Percentiles rank a stretch among this genome's conserved stretches.
These are phyloP conservation scores for Trogon surrucura DNA, from an alignment of 2,113 vertebrate genomes.

Conservation along the genomic window DNA sequence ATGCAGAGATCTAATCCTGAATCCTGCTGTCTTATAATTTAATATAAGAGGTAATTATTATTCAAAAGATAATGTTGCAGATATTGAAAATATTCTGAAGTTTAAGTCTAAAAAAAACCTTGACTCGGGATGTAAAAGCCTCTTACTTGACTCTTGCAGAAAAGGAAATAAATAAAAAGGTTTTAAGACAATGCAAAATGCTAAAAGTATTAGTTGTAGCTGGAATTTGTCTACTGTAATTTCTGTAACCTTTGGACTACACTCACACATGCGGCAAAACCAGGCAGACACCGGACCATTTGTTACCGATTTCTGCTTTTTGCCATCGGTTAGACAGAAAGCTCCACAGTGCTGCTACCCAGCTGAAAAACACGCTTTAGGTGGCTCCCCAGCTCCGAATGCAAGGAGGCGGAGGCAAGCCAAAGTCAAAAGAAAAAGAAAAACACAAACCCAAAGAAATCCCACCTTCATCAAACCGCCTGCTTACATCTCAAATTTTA, in stretches of 20 bases:
- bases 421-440: neutral
- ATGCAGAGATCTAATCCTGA: constrained; percentile 83
- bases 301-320: constrained; percentile 9
- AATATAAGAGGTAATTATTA: constrained; percentile 85
- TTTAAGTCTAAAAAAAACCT: constrained; percentile 69
- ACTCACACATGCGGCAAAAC: neutral
- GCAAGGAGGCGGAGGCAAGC: neutral
- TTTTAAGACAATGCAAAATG: constrained; percentile 66
- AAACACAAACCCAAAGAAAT: neutral
- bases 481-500: neutral
- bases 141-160: constrained; percentile 52
- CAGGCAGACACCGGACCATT: neutral
- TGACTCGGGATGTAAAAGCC: constrained; percentile 12
- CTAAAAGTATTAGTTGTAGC: constrained; percentile 29
- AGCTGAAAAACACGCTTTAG: neutral
- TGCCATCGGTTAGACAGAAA: neutral
- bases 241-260: constrained; percentile 52
- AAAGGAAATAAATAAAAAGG: constrained; percentile 58
- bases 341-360: neutral
- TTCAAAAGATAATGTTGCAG: constrained; percentile 83
- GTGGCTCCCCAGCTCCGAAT: neutral
- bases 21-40: constrained; percentile 84
- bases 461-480: neutral
- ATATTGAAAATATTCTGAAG: constrained; percentile 82
- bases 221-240: constrained; percentile 57